These are phyloP conservation scores for Leuciscus idus DNA, from an alignment of 2,113 vertebrate species.

Conservation along the genomic window DNA sequence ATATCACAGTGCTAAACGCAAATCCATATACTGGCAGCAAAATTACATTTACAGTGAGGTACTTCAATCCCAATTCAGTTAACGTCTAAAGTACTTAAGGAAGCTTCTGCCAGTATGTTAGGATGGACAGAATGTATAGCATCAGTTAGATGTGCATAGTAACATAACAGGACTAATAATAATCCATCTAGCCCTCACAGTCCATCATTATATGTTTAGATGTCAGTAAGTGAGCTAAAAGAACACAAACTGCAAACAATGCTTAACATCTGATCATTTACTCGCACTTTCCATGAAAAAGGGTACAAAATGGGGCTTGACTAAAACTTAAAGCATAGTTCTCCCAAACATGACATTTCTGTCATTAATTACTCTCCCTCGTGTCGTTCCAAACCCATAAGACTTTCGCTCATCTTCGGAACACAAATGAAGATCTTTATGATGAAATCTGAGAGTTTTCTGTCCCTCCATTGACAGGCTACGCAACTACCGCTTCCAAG, in stretches of 20 bases:
- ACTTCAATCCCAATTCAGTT: neutral
- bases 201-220: neutral
- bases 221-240: neutral
- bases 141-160: constrained; percentile 29
- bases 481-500: too few relatives aligned
- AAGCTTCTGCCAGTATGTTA: neutral
- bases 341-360: too few relatives aligned
- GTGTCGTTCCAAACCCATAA: too few relatives aligned
- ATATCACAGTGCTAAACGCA: constrained; percentile 72
- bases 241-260: neutral
- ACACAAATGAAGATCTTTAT: too few relatives aligned
- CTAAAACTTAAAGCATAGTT: neutral
- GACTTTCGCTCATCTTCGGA: too few relatives aligned
- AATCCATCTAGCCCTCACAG: constrained; percentile 19
- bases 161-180: neutral
- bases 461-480: too few relatives aligned
- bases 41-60: neutral
- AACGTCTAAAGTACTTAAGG: neutral
- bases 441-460: too few relatives aligned
- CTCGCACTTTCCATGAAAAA: constrained; percentile 22
- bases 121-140: neutral
- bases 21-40: constrained; percentile 1
- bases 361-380: too few relatives aligned
- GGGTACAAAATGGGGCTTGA: neutral
- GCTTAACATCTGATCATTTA: neutral